Evolutionary conservation across 1,140 invertebrate genomes (phyloP).

Genomic region (Anoplolepis gracilipes): DNA sequence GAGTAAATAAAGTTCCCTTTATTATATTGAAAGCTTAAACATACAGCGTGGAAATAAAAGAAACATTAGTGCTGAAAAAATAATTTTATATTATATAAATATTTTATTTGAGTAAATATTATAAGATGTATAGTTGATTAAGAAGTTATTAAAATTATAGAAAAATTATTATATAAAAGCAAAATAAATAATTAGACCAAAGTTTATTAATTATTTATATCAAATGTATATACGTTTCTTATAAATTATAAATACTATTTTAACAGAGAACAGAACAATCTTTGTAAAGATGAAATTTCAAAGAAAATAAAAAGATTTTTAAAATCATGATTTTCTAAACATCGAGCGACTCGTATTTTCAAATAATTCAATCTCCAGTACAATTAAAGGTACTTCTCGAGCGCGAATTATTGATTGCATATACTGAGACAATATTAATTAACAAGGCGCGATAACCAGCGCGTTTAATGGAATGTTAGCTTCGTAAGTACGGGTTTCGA

Average conservation of each 20-base stretch:
- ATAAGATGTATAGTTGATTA: not conserved
- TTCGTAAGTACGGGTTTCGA: constrained; percentile 74
- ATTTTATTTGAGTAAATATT: not conserved
- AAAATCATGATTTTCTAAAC: not conserved
- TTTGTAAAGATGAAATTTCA: not conserved
- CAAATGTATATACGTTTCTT: too few relatives aligned
- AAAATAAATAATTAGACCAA: not conserved
- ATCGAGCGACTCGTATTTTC: not conserved
- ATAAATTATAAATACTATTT: not conserved
- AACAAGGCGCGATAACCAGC: constrained; percentile 12
- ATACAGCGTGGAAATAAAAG: not conserved
- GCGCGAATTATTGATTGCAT: constrained; percentile 9
- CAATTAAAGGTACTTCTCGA: not conserved
- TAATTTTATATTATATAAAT: not conserved
- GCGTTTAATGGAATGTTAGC: constrained; percentile 74
- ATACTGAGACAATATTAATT: constrained; percentile 16
- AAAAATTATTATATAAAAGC: not conserved
- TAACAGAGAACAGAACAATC: not conserved
- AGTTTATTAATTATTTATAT: not conserved
- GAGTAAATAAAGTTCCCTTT: not conserved
- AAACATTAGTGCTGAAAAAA: not conserved
- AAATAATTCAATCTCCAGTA: not conserved
- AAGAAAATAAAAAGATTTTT: not conserved
- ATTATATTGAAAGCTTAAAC: not conserved
- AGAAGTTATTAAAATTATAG: not conserved